Base-by-base conservation (phyloP, 2,113 vertebrate species). In the Dicentrarchus labrax region DNA sequence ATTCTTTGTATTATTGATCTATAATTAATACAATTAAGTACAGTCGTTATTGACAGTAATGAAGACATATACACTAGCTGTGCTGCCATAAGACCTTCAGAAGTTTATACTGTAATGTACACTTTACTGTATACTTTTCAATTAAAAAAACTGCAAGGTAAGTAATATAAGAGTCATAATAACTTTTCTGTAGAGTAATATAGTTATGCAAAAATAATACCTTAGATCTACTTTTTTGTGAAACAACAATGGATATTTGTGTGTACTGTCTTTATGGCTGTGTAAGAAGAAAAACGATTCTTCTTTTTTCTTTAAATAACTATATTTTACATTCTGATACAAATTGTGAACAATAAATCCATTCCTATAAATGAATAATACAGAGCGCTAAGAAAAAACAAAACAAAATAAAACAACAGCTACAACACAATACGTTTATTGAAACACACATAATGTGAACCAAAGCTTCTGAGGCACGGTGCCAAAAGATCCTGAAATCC, bases 11-110 rank as follows among this genome's bases (percentile, higher is more conserved):
- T 53, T 36, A 65, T 80, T 56, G 59, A 47, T 80, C 43, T 24
- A 3, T 65, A 73, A 87, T 84, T 76, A 76, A 79, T 17, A 70
- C 53, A 38, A 76, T 80, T 83, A 77, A 54, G 51, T 64, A 36
- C 57, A 36, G 60, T 74, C 43, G 64, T 54, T n/a, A 12, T 2
- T 57, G 71, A 77, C 15, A 1, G 82, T 16, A 71, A 51, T 61
- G 51, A 39, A 19, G 62, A 19, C 51, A 76, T 38, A 38, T 48
- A 12, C 41, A 56, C 8, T n/a, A 50, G 4, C 8, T 50, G 24
- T 36, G n/a, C 50, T 0, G 8, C 38, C 43, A 36, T 30, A 36
- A 30, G 41, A 51, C 57, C 45, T 39, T 78, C 6, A 22, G 12
- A 36, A 3, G 66, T 30, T 60, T 39, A 24, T 12, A 9, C 11